A percentile compares a stretch with the other conserved stretches of the same genome.
Evolutionary conservation across 1,140 invertebrate genomes (phyloP).

Genomic region (Tetragonula clypearis): DNA sequence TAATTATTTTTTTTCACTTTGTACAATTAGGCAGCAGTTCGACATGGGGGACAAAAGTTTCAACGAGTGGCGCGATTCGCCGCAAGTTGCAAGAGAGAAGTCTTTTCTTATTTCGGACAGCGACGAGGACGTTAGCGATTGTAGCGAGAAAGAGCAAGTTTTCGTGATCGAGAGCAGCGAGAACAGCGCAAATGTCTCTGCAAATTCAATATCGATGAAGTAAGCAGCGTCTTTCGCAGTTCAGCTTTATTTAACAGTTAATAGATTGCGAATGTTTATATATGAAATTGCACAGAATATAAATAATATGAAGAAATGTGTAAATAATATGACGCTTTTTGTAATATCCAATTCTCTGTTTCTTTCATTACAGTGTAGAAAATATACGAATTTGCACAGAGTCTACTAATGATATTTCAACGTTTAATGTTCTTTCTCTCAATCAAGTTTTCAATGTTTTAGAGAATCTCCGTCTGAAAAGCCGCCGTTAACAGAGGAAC

Average conservation of each 20-base stretch:
- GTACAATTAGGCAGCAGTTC: background rate
- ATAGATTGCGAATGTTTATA: background rate
- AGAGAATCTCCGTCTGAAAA: background rate
- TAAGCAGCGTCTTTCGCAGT: background rate
- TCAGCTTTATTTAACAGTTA: background rate
- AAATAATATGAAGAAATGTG: no score
- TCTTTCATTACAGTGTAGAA: no score
- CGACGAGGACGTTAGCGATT: constrained; percentile 12
- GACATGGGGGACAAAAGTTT: constrained; percentile 31
- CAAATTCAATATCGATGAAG: background rate
- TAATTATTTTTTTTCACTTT: background rate
- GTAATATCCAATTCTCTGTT: no score
- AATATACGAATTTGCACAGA: no score
- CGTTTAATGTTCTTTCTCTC: background rate
- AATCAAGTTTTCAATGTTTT: background rate
- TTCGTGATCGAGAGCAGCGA: constrained; percentile 35
- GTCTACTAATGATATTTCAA: background rate
- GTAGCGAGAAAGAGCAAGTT: background rate
- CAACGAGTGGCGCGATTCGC: constrained; percentile 7
- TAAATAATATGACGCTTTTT: no score
- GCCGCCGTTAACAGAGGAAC: background rate
- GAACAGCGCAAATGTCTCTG: background rate
- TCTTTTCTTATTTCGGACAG: constrained; percentile 53
- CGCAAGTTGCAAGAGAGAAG: no score
- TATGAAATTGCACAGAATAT: no score